Conservation (phyloP, 2,113 vertebrate species). For the Macrotis lagotis region DNA sequence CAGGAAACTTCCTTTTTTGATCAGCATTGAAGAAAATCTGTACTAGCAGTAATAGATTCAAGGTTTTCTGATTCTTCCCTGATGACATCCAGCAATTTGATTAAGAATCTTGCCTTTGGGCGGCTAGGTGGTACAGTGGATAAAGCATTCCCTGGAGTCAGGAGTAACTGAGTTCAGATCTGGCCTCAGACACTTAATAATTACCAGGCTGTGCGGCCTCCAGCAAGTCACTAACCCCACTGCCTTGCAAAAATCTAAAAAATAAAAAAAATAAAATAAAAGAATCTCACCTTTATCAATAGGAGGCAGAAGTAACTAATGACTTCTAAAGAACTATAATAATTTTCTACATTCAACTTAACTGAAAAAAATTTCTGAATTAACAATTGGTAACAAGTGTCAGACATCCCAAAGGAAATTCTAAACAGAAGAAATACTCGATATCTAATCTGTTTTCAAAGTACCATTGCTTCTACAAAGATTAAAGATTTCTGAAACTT, state of each 20-base stretch:
- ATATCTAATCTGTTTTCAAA: slow-evolving; percentile 18
- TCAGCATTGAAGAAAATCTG: slow-evolving; percentile 19
- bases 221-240: slow-evolving; percentile 7
- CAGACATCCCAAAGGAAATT: not conserved
- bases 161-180: no score
- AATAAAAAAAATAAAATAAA: no score
- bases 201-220: no score
- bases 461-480: not conserved
- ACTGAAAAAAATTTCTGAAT: slow-evolving; percentile 14
- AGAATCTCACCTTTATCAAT: not conserved
- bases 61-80: not conserved
- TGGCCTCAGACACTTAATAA: no score
- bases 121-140: no score
- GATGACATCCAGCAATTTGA: not conserved
- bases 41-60: not conserved
- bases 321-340: not conserved
- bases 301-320: slow-evolving; percentile 1
- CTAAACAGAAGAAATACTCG: slow-evolving; percentile 6
- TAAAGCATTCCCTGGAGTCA: no score
- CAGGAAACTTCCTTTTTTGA: slow-evolving; percentile 29
- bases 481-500: slow-evolving; percentile 14
- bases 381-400: slow-evolving; percentile 5
- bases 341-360: slow-evolving; percentile 30
- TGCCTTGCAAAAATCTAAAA: no score
- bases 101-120: not conserved